Evolutionary conservation across 2,113 vertebrate species (phyloP).

Genomic region (Mus pahari): DNA sequence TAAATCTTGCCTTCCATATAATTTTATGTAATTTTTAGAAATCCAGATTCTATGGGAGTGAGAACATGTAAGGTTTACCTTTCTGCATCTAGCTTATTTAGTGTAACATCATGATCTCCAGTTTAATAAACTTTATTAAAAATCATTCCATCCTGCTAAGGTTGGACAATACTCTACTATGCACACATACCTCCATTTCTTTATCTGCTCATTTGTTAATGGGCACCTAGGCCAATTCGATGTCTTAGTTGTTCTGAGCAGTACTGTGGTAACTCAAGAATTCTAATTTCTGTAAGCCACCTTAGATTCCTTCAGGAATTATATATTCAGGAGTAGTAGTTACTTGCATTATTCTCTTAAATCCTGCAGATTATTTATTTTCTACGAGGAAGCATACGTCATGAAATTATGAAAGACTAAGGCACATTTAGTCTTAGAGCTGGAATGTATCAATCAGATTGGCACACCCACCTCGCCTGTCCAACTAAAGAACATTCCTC

Average conservation of each 20-base stretch:
- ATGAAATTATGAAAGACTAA: background rate
- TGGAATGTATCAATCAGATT: background rate
- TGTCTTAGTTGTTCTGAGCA: background rate
- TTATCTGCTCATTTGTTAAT: background rate
- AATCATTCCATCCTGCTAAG: background rate
- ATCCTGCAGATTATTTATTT: background rate
- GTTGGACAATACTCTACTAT: background rate
- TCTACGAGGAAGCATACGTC: background rate
- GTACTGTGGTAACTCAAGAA: background rate
- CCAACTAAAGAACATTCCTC: background rate
- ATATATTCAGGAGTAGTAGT: background rate
- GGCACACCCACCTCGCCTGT: background rate
- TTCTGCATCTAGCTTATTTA: background rate
- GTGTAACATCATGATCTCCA: background rate
- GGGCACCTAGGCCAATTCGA: background rate
- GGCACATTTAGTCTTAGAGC: accelerated
- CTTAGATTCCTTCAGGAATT: background rate
- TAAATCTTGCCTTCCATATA: background rate
- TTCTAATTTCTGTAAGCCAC: too few species aligned
- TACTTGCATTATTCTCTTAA: background rate
- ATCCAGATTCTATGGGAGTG: background rate
- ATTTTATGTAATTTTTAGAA: background rate
- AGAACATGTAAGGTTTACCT: background rate
- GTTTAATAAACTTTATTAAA: background rate
- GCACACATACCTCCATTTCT: too few species aligned